Percentiles rank a stretch among this genome's conserved stretches.
Conservation (phyloP, 1,140 invertebrate genomes). For the Leptinotarsa texana region DNA sequence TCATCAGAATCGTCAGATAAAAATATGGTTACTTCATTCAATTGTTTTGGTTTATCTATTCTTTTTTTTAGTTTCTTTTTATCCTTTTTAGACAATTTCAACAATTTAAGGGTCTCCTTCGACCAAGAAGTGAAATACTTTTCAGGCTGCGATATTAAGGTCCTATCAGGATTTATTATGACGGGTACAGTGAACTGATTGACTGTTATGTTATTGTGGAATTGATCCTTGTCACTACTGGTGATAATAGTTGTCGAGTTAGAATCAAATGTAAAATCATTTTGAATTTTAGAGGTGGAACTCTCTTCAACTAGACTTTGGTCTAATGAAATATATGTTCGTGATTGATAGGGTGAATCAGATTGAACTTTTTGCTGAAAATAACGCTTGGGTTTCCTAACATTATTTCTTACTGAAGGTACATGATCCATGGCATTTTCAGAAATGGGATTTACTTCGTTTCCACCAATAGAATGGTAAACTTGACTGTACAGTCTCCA, state of each 20-base stretch:
- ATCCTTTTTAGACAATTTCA: neutral
- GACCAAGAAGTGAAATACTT: slow-evolving; percentile 1
- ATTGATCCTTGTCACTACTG: neutral
- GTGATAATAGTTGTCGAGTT: neutral
- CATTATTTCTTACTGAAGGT: neutral
- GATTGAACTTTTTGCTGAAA: neutral
- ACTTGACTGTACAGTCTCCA: slow-evolving; percentile 55
- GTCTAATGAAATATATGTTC: slow-evolving; percentile 4
- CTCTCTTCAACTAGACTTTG: neutral
- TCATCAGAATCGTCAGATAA: slow-evolving; percentile 21
- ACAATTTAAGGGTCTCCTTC: neutral
- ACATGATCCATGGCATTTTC: neutral
- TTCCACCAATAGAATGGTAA: slow-evolving; percentile 39
- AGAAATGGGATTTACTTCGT: slow-evolving; percentile 12
- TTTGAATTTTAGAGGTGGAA: neutral
- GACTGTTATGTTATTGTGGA: slow-evolving; percentile 16
- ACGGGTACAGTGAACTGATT: slow-evolving; percentile 14
- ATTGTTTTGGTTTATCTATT: neutral
- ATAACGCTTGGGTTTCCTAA: slow-evolving; percentile 4
- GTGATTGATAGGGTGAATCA: neutral
- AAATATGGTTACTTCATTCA: slow-evolving; percentile 17
- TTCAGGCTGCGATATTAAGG: neutral
- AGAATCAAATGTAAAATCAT: slow-evolving; percentile 2
- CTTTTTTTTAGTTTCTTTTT: slow-evolving; percentile 5
- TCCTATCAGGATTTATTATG: neutral